Conservation (phyloP, 1,140 invertebrate species). For the Periplaneta americana region DNA sequence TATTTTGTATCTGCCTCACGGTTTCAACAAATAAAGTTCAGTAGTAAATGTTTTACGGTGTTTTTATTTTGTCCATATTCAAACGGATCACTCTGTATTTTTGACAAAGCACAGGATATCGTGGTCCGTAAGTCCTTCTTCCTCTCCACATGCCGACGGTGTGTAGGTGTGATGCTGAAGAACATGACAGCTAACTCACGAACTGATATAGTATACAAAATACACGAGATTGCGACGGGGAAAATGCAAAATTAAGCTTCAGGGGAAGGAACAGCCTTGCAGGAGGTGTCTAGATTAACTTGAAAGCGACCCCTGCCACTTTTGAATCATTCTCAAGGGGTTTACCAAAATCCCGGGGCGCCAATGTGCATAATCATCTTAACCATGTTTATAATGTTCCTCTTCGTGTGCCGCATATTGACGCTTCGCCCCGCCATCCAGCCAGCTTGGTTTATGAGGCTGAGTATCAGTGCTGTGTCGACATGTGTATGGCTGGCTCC, state of each 20-base stretch:
- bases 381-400: not conserved
- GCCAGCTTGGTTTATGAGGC: not conserved
- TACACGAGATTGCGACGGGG: not conserved
- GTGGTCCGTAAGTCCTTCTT: too few species aligned
- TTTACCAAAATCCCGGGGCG: not conserved
- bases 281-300: not conserved
- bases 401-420: not conserved
- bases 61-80: too few species aligned
- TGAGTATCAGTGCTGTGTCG: not conserved
- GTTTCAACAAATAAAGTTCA: too few species aligned
- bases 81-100: too few species aligned
- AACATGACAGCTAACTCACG: too few species aligned
- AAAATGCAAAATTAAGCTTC: not conserved
- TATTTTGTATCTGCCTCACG: too few species aligned
- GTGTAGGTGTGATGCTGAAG: too few species aligned
- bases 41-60: too few species aligned
- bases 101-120: too few species aligned
- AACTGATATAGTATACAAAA: too few species aligned
- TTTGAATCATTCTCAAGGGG: not conserved
- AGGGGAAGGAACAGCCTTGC: not conserved
- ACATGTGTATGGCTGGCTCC: not conserved
- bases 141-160: too few species aligned
- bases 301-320: not conserved
- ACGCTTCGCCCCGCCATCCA: not conserved
- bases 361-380: not conserved